These are phyloP conservation scores for Scomber colias DNA, from an alignment of 2,113 vertebrate genomes.

Conservation along the genomic window DNA sequence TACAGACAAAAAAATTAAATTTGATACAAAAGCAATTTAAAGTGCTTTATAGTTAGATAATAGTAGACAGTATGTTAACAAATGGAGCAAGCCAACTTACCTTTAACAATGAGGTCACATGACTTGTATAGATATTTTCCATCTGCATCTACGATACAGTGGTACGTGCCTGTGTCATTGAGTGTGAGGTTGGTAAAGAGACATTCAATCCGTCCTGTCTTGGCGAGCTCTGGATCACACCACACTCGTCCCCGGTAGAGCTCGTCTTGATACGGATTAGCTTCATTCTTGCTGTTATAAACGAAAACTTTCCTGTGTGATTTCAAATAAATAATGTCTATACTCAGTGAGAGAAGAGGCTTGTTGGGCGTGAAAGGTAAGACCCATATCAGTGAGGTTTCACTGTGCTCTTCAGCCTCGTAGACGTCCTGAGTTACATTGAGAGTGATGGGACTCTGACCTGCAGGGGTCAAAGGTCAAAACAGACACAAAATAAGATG, in stretches of 20 bases:
- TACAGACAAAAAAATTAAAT: no score
- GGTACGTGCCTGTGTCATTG: background rate
- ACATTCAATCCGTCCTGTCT: background rate
- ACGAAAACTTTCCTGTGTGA: no score
- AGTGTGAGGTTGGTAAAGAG: background rate
- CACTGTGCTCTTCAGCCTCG: constrained; percentile 8
- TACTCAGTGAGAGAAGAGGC: background rate
- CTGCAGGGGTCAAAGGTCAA: background rate
- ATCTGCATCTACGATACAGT: background rate
- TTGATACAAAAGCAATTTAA: no score
- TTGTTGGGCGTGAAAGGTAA: background rate
- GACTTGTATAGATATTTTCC: background rate
- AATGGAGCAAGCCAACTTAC: background rate
- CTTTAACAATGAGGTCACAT: background rate
- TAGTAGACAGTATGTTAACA: no score
- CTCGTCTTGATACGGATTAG: background rate
- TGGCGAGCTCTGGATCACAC: background rate
- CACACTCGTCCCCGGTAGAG: background rate
- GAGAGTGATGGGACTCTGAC: background rate
- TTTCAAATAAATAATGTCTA: background rate
- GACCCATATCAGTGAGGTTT: background rate
- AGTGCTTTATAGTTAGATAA: no score
- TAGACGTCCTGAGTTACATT: background rate
- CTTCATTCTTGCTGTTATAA: background rate
- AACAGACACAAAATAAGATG: background rate